Conservation (phyloP, 2,113 vertebrate species). For the Pangasianodon hypophthalmus region DNA sequence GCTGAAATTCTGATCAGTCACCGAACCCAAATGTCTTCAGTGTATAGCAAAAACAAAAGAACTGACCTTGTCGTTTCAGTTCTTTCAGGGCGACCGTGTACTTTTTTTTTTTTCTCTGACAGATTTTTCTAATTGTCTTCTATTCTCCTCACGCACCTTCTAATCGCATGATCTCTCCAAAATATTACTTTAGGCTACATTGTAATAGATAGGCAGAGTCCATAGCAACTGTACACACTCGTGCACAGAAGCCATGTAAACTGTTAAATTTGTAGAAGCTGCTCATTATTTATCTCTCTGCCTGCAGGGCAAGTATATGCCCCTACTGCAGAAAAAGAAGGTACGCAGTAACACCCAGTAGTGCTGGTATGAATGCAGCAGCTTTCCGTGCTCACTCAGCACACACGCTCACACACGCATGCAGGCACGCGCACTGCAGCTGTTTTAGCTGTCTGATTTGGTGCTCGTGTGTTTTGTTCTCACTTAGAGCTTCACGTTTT, state of each 20-base stretch:
- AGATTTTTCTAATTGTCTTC: background rate
- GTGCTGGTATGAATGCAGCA: slow-evolving; percentile 34
- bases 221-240: background rate
- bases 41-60: background rate
- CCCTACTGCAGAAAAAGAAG: slow-evolving; percentile 61
- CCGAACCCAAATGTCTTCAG: background rate
- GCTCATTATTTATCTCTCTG: slow-evolving; percentile 48
- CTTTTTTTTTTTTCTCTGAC: background rate
- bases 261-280: background rate
- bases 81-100: background rate
- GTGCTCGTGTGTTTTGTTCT: background rate
- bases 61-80: background rate
- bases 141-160: too few species aligned
- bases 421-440: background rate
- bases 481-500: background rate
- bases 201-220: background rate
- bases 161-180: background rate
- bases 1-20: background rate
- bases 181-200: background rate
- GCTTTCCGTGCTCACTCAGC: slow-evolving; percentile 31
- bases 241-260: background rate
- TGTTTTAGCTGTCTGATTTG: slow-evolving; percentile 15
- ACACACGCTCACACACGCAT: background rate
- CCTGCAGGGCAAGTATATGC: slow-evolving; percentile 60
- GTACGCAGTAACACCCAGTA: slow-evolving; percentile 49